These are phyloP conservation scores for Diorhabda carinulata DNA, from an alignment of 1,140 invertebrate genomes.

Conservation along the genomic window DNA sequence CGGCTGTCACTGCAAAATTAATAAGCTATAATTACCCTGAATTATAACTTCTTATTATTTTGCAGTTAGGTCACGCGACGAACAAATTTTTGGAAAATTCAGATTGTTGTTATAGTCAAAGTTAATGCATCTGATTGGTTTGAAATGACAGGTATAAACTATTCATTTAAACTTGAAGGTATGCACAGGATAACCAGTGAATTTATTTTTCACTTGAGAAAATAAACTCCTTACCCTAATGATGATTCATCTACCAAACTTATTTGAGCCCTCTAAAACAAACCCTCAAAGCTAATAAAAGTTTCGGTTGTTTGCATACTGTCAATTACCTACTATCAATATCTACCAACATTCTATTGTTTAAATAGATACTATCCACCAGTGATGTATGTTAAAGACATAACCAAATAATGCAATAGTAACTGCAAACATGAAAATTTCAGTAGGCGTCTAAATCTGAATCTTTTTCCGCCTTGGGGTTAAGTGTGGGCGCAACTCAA, in stretches of 20 bases:
- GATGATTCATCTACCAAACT: not conserved
- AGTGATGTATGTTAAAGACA: not conserved
- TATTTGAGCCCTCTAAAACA: not conserved
- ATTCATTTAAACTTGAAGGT: too few species aligned
- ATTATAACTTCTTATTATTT: too few species aligned
- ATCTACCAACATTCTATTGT: not conserved
- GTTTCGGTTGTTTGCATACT: not conserved
- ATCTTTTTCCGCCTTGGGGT: not conserved
- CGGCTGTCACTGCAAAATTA: too few species aligned
- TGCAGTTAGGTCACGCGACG: too few species aligned
- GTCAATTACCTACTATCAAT: not conserved
- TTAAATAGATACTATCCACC: not conserved
- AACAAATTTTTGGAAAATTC: too few species aligned
- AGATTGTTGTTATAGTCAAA: too few species aligned
- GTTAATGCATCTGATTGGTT: too few species aligned
- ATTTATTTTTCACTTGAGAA: too few species aligned
- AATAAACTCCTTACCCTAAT: too few species aligned
- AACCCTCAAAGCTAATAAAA: not conserved
- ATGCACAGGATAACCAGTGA: too few species aligned
- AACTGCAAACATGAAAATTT: not conserved
- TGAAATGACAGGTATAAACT: too few species aligned
- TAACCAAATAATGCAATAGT: not conserved
- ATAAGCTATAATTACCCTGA: too few species aligned
- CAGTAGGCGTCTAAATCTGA: not conserved
- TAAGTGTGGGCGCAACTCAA: not conserved